Conservation (phyloP, 1,140 invertebrate species). For the Coenobita brevimanus region DNA sequence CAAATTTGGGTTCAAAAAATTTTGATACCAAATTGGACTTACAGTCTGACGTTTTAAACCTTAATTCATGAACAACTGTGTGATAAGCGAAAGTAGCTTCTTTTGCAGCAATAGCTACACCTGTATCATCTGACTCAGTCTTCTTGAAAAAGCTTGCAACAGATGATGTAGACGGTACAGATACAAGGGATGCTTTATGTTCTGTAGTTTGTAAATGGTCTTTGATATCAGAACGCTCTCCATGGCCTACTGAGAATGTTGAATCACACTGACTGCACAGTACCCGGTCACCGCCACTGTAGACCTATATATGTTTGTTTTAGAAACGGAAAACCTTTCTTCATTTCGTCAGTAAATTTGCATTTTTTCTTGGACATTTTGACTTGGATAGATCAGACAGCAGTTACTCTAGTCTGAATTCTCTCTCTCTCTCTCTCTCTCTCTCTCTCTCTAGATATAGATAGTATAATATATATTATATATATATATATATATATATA, state of each 20-base stretch:
- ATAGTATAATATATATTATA: too few relatives aligned
- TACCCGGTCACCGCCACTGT: background rate
- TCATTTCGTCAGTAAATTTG: too few relatives aligned
- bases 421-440: too few relatives aligned
- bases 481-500: too few relatives aligned
- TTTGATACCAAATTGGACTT: background rate
- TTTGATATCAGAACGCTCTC: slow-evolving; percentile 16
- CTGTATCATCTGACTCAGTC: background rate
- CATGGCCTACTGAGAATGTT: slow-evolving; percentile 12
- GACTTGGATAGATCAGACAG: too few relatives aligned
- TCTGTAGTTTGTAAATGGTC: too few relatives aligned
- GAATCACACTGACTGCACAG: background rate
- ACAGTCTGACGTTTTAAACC: slow-evolving; percentile 12
- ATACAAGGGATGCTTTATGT: background rate
- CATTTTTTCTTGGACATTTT: too few relatives aligned
- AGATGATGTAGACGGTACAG: slow-evolving; percentile 8
- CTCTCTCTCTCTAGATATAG: too few relatives aligned
- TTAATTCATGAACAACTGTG: slow-evolving; percentile 9
- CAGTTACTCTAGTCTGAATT: too few relatives aligned
- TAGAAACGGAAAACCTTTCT: too few relatives aligned
- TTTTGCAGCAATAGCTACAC: slow-evolving; percentile 12
- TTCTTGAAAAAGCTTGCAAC: background rate
- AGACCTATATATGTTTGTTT: too few relatives aligned
- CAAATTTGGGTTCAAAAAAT: slow-evolving; percentile 6
- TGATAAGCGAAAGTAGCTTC: too few relatives aligned